phyloP scores from a whole-genome alignment of 1,140 invertebrate genomes.

The Ruditapes philippinarum region DNA sequence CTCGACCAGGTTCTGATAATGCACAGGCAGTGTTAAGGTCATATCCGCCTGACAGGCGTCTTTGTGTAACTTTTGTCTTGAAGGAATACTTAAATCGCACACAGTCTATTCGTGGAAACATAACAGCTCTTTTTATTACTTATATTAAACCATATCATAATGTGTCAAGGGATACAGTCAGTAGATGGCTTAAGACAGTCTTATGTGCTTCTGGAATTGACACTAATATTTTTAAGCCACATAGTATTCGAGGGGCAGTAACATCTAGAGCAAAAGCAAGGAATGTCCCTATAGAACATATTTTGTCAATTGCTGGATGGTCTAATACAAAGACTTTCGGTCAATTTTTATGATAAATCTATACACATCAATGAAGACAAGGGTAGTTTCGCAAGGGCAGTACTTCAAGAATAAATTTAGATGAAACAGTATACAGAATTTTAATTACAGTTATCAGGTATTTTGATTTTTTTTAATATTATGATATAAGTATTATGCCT shows the following conservation, averaged over 20 bases:
- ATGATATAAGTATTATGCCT: too few relatives aligned
- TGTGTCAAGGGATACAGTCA: conserved; percentile 3
- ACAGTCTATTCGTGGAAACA: neutral
- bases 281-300: conserved; percentile 34
- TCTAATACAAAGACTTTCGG: conserved; percentile 41
- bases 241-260: conserved; percentile 39
- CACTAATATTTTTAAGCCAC: conserved; percentile 28
- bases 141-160: neutral
- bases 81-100: neutral
- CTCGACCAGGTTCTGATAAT: neutral
- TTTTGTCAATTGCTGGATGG: conserved; percentile 66
- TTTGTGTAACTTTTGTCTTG: neutral
- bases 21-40: neutral
- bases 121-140: neutral
- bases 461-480: too few relatives aligned
- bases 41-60: neutral
- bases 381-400: neutral
- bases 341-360: conserved; percentile 64
- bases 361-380: neutral
- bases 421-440: too few relatives aligned
- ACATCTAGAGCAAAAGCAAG: neutral
- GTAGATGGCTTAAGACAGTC: conserved; percentile 52
- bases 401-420: neutral
- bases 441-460: too few relatives aligned
- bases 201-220: conserved; percentile 53